A percentile compares a stretch with the other conserved stretches of the same genome.
Conservation (phyloP, 1,140 invertebrate species). For the Pentalonia nigronervosa region DNA sequence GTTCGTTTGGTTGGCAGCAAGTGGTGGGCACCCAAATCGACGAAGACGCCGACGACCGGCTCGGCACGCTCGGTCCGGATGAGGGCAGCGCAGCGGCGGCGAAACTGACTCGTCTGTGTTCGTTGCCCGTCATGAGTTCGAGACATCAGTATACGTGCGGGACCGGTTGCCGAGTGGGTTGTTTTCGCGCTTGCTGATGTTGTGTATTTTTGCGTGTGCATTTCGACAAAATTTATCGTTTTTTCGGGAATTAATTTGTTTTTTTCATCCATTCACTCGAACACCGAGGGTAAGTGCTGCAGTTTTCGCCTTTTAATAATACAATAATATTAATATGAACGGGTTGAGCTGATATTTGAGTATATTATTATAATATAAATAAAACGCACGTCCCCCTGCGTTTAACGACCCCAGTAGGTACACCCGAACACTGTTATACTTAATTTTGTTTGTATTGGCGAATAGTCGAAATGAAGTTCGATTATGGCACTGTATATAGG, state of each 20-base stretch:
- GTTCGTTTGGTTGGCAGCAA: constrained; percentile 20
- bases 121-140: not conserved
- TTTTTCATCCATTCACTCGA: not conserved
- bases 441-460: not conserved
- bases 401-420: not conserved
- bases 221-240: not conserved
- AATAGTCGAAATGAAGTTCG: not conserved
- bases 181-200: not conserved
- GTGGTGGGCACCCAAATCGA: not conserved
- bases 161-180: not conserved
- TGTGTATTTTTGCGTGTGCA: not conserved
- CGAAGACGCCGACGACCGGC: not conserved
- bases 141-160: not conserved
- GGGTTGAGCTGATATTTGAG: not conserved
- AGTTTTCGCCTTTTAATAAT: not conserved
- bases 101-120: not conserved
- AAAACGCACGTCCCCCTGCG: not conserved
- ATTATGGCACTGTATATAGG: not conserved
- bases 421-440: not conserved
- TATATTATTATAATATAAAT: not conserved
- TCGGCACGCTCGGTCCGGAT: not conserved
- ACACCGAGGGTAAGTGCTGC: not conserved
- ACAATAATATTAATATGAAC: not conserved
- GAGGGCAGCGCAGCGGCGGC: not conserved
- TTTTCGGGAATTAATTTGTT: not conserved